These are phyloP conservation scores for Hemithea aestivaria DNA, from an alignment of 2,888 invertebrate species.

Conservation along the genomic window DNA sequence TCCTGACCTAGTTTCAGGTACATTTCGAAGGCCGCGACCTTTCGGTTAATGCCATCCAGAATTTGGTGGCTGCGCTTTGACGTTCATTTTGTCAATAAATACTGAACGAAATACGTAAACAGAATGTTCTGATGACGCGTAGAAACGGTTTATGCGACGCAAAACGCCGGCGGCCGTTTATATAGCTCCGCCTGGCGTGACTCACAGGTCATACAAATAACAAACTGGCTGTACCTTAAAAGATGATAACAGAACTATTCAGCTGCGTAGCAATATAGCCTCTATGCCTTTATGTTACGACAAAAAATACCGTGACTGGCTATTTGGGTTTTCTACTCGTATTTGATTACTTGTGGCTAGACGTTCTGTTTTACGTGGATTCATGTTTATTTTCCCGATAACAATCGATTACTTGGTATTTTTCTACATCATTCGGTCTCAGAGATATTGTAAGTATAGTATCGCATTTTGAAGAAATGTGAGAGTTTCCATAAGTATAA, in stretches of 20 bases:
- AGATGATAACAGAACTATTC: constrained; percentile 2
- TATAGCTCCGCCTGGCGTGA: constrained; percentile 18
- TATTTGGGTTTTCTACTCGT: too few species aligned
- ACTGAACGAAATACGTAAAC: constrained; percentile 15
- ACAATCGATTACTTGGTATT: constrained; percentile 4
- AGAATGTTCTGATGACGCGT: constrained; percentile 26
- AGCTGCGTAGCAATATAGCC: constrained; percentile 2
- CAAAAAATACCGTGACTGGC: neutral
- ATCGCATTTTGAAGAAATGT: too few species aligned
- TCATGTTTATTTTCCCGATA: constrained; percentile 16
- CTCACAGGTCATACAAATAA: constrained; percentile 18
- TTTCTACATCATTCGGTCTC: too few species aligned
- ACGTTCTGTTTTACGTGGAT: neutral
- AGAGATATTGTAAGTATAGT: too few species aligned
- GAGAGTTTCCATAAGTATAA: too few species aligned
- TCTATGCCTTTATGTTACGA: neutral
- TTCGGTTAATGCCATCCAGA: constrained; percentile 17
- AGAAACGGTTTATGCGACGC: constrained; percentile 27
- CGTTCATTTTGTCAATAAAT: constrained; percentile 30
- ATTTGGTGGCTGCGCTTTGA: too few species aligned
- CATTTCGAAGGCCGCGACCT: constrained; percentile 26
- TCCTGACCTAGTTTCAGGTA: constrained; percentile 17
- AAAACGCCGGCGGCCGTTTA: constrained; percentile 20
- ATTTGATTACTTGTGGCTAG: constrained; percentile 2
- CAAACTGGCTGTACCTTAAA: constrained; percentile 4